A percentile compares a stretch with the other conserved stretches of the same genome.
These are phyloP conservation scores for Macrosiphum euphorbiae DNA, from an alignment of 2,888 invertebrate genomes.

Conservation along the genomic window DNA sequence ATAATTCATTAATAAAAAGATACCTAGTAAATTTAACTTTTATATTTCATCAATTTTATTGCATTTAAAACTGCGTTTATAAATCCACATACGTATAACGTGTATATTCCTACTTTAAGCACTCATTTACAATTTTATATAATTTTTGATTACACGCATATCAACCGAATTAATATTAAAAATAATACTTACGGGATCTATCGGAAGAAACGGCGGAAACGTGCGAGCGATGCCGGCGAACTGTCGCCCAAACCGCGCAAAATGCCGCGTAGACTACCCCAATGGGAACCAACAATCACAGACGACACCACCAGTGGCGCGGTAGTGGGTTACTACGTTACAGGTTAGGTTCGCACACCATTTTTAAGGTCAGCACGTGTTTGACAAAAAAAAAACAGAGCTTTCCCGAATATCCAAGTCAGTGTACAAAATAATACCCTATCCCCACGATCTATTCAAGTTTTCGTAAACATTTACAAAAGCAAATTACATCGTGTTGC, in stretches of 20 bases:
- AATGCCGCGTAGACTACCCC: slow-evolving; percentile 49
- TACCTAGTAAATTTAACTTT: neutral
- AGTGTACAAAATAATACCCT: neutral
- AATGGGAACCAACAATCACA: neutral
- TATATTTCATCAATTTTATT: neutral
- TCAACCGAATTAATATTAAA: neutral
- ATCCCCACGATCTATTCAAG: neutral
- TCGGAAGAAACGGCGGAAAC: slow-evolving; percentile 42
- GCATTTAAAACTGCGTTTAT: neutral
- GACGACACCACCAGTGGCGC: slow-evolving; percentile 40
- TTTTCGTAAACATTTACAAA: neutral
- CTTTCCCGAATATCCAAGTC: neutral
- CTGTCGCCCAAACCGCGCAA: slow-evolving; percentile 46
- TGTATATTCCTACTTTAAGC: neutral
- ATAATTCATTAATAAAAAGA: neutral
- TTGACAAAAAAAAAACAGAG: neutral
- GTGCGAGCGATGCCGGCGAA: slow-evolving; percentile 58
- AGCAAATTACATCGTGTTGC: neutral
- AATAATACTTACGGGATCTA: slow-evolving; percentile 38
- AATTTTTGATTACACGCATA: neutral
- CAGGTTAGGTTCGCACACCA: slow-evolving; percentile 40
- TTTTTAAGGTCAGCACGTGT: slow-evolving; percentile 34
- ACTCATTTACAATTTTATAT: neutral
- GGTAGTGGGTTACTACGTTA: slow-evolving; percentile 47
- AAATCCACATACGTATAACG: neutral